A percentile compares a stretch with the other conserved stretches of the same genome.
Conservation (phyloP, 1,140 invertebrate genomes). For the Trichoplusia ni region DNA sequence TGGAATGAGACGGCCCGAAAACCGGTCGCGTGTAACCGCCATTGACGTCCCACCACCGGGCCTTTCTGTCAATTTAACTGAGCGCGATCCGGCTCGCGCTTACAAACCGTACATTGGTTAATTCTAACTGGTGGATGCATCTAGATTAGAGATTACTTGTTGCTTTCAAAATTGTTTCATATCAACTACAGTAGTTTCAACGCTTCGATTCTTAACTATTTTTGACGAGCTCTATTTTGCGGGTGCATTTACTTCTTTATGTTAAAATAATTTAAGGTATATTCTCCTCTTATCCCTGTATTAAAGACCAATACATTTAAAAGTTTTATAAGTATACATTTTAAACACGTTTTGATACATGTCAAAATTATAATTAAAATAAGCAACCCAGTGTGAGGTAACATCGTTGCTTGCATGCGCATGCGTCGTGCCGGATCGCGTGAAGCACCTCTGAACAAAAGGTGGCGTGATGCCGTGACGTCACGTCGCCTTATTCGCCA, state of each 20-base stretch:
- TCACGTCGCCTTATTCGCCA: slow-evolving; percentile 74
- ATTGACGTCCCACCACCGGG: slow-evolving; percentile 55
- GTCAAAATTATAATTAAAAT: no score
- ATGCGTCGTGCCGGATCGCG: slow-evolving; percentile 65
- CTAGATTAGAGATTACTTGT: no score
- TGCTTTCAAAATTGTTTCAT: background rate
- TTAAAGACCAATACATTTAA: no score
- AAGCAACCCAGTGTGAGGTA: slow-evolving; percentile 26
- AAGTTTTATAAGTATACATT: background rate
- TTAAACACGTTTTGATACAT: no score
- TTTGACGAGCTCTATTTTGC: no score
- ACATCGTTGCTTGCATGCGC: slow-evolving; percentile 26
- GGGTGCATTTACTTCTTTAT: no score
- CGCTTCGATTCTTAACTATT: no score
- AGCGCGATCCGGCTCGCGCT: slow-evolving; percentile 59
- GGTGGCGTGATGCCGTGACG: slow-evolving; percentile 79
- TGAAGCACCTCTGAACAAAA: slow-evolving; percentile 72
- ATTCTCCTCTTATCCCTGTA: no score
- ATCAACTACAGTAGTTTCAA: background rate
- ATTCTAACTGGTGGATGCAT: background rate
- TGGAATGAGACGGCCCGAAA: slow-evolving; percentile 56
- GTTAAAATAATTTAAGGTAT: no score
- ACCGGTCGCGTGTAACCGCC: slow-evolving; percentile 40
- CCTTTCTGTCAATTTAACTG: slow-evolving; percentile 61
- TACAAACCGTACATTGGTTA: background rate